Percentiles rank a stretch among this genome's conserved stretches.
Conservation (phyloP, 2,888 invertebrate species). For the Octodonta nipae region DNA sequence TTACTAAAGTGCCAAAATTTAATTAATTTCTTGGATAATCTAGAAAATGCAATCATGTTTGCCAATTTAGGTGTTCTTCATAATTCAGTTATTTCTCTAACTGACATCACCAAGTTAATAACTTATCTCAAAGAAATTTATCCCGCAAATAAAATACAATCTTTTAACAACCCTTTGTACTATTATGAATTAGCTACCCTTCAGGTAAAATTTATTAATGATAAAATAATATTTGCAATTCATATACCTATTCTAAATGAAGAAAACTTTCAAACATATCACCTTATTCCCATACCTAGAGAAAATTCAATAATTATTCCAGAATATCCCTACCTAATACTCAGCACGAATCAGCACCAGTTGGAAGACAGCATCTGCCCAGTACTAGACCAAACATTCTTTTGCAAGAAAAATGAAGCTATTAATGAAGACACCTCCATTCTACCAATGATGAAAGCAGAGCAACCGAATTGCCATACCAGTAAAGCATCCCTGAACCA, state of each 20-base stretch:
- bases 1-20: constrained; percentile 12
- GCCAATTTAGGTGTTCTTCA: constrained; percentile 14
- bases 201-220: too few relatives aligned
- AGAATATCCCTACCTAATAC: constrained; percentile 3
- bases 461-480: not conserved
- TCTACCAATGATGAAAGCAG: not conserved
- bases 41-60: constrained; percentile 15
- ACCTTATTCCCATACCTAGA: constrained; percentile 3
- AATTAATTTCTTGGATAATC: constrained; percentile 13
- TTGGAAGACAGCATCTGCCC: constrained; percentile 2
- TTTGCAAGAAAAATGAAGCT: constrained; percentile 4
- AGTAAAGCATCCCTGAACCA: not conserved
- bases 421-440: not conserved
- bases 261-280: constrained; percentile 2
- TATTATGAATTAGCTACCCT: too few relatives aligned
- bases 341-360: constrained; percentile 3
- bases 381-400: constrained; percentile 2
- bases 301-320: constrained; percentile 3
- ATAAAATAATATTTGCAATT: too few relatives aligned
- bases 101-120: constrained; percentile 9
- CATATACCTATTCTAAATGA: too few relatives aligned
- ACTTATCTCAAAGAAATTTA: too few relatives aligned
- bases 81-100: constrained; percentile 9
- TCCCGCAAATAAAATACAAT: too few relatives aligned
- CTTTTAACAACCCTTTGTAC: too few relatives aligned